phyloP scores from a whole-genome alignment of 2,113 vertebrate genomes.

The Erythrolamprus reginae region DNA sequence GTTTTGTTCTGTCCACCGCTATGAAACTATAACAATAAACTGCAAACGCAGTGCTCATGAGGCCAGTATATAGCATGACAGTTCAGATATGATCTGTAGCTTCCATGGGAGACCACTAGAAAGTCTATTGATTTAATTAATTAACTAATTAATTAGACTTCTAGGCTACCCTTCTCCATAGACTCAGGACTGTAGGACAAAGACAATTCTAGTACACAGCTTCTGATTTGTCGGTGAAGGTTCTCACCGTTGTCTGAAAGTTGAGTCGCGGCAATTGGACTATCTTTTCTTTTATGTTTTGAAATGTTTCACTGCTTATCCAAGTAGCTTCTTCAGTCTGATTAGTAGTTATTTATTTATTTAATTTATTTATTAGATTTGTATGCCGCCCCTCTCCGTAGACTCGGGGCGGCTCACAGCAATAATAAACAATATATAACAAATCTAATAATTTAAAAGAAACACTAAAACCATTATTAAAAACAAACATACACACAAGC shows the following conservation, averaged over 20 bases:
- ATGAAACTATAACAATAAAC: neutral
- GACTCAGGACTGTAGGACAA: no score
- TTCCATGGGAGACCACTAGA: neutral
- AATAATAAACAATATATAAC: no score
- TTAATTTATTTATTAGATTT: no score
- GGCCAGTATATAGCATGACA: neutral
- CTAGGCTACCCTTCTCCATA: no score
- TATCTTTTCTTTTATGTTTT: neutral
- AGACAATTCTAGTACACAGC: neutral
- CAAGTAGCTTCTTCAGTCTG: neutral
- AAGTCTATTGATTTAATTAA: neutral
- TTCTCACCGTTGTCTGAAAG: neutral
- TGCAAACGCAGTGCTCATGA: neutral
- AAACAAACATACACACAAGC: no score
- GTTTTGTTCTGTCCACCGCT: neutral
- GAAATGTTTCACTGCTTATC: neutral
- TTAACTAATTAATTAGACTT: no score
- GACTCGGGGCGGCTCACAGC: no score
- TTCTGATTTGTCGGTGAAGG: neutral
- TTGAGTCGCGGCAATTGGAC: neutral
- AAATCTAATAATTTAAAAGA: no score
- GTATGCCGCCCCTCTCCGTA: no score
- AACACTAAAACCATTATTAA: no score
- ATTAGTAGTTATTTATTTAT: no score
- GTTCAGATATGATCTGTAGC: neutral